Evolutionary conservation across 2,888 invertebrate genomes (phyloP).

Genomic region (Stenurella melanura): DNA sequence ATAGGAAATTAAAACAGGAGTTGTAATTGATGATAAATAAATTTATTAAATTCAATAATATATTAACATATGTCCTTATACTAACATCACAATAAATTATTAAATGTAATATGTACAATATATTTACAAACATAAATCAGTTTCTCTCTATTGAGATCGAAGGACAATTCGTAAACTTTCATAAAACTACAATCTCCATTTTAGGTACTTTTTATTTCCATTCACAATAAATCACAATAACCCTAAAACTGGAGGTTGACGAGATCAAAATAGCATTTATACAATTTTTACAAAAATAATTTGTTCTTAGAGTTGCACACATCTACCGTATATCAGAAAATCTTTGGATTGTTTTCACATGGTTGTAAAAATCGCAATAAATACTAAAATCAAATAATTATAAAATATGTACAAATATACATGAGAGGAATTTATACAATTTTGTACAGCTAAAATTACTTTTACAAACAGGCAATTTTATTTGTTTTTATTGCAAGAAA

Average conservation of each 20-base stretch:
- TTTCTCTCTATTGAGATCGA: slow-evolving; percentile 14
- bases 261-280: slow-evolving; percentile 6
- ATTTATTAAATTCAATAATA: slow-evolving; percentile 24
- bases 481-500: background rate
- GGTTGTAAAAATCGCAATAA: no score
- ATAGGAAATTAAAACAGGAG: background rate
- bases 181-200: no score
- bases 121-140: slow-evolving; percentile 39
- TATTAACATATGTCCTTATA: slow-evolving; percentile 47
- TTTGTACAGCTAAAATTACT: background rate
- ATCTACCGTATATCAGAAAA: no score
- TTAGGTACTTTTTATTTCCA: no score
- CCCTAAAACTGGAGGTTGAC: slow-evolving; percentile 9
- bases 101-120: slow-evolving; percentile 46
- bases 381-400: slow-evolving; percentile 11
- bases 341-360: no score
- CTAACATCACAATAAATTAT: slow-evolving; percentile 55
- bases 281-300: no score
- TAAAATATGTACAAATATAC: background rate
- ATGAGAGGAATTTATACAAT: slow-evolving; percentile 31
- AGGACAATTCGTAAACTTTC: background rate
- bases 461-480: background rate
- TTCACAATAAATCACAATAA: no score
- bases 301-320: no score
- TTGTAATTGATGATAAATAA: slow-evolving; percentile 18